Percentiles rank a stretch among this genome's conserved stretches.
phyloP scores from a whole-genome alignment of 2,888 invertebrate genomes.

The Drosophila mercatorum region DNA sequence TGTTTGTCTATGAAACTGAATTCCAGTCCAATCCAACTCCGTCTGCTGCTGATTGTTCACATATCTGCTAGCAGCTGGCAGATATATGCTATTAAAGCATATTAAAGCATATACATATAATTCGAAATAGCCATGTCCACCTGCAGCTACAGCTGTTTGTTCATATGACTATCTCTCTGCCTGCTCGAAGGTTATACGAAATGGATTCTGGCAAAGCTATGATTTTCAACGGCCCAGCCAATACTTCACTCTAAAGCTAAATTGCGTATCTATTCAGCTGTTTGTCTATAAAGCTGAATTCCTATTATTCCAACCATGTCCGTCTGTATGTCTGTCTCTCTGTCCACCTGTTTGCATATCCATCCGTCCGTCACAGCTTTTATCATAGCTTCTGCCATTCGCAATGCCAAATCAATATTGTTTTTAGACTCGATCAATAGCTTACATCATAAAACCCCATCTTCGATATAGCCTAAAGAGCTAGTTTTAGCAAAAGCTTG shows the following conservation, averaged over 20 bases:
- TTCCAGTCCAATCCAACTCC: not conserved
- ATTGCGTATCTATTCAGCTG: not conserved
- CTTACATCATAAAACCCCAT: not conserved
- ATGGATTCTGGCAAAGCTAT: too few species aligned
- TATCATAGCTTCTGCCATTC: not conserved
- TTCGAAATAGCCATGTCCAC: too few species aligned
- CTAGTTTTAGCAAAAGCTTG: slow-evolving; percentile 57
- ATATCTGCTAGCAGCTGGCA: not conserved
- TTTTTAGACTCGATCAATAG: not conserved
- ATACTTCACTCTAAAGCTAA: not conserved
- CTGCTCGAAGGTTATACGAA: too few species aligned
- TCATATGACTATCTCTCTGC: too few species aligned
- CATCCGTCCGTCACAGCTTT: not conserved
- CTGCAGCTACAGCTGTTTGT: too few species aligned
- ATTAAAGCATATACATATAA: too few species aligned
- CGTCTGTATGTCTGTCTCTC: not conserved
- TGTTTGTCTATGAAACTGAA: not conserved
- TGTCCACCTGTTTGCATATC: not conserved
- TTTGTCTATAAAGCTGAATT: not conserved
- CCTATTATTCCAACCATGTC: not conserved
- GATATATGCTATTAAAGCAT: too few species aligned
- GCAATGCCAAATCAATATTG: slow-evolving; percentile 2
- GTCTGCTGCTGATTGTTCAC: not conserved
- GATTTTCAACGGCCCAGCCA: not conserved
- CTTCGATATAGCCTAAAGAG: not conserved